Percentiles rank a stretch among this genome's conserved stretches.
Evolutionary conservation across 2,113 vertebrate genomes (phyloP).

Genomic region (Piprites chloris): DNA sequence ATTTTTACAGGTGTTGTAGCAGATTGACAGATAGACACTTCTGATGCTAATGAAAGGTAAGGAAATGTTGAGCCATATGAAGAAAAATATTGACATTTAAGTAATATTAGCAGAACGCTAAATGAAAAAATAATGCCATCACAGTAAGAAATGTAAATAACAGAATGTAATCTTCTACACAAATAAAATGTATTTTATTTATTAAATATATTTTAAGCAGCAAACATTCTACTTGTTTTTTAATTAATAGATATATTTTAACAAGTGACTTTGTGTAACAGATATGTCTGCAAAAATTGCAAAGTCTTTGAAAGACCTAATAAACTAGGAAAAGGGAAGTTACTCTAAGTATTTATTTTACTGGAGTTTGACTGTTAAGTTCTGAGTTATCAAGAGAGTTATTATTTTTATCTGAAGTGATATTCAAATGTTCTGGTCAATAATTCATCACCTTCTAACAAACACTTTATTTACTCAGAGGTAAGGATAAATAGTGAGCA

Average conservation of each 20-base stretch:
- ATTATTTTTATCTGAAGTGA: neutral
- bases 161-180: neutral
- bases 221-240: neutral
- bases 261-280: neutral
- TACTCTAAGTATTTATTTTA: neutral
- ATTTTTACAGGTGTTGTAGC: neutral
- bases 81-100: neutral
- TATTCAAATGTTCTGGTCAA: neutral
- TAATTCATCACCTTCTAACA: neutral
- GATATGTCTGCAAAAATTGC: neutral
- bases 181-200: neutral
- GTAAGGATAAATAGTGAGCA: neutral
- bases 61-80: neutral
- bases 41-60: neutral
- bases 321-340: neutral
- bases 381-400: neutral
- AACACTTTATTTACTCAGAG: neutral
- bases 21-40: neutral
- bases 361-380: neutral
- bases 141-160: neutral
- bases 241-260: neutral
- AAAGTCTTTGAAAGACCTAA: neutral
- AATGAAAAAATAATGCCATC: neutral
- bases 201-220: neutral
- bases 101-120: neutral